Conservation (phyloP, 2,888 invertebrate genomes). For the Thecocarcelia acutangulata region DNA sequence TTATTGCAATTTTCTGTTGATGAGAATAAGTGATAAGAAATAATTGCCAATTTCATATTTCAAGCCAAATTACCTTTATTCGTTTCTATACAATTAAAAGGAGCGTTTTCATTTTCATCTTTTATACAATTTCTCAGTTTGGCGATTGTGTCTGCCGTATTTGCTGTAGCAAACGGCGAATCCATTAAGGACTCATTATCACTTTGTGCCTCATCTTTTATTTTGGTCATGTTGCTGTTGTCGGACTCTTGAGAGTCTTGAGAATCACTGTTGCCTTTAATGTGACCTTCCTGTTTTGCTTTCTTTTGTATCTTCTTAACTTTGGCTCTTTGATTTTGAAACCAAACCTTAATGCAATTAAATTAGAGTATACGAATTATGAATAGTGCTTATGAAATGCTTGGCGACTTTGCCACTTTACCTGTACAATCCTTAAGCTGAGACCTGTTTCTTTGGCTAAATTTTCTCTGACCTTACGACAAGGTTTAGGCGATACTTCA, state of each 20-base stretch:
- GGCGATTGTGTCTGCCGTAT: constrained; percentile 54
- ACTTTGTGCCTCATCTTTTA: constrained; percentile 85
- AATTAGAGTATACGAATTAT: constrained; percentile 15
- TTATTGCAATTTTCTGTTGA: constrained; percentile 80
- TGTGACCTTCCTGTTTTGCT: constrained; percentile 83
- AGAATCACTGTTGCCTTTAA: constrained; percentile 80
- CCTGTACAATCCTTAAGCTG: constrained; percentile 92
- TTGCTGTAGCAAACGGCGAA: constrained; percentile 75
- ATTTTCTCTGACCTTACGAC: constrained; percentile 90
- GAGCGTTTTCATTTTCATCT: constrained; percentile 80
- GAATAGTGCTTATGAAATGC: not conserved
- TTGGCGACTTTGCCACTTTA: constrained; percentile 75
- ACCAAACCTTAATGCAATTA: constrained; percentile 83
- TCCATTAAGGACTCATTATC: constrained; percentile 81
- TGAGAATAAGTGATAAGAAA: not conserved
- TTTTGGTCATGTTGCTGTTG: constrained; percentile 83
- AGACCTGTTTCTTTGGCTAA: constrained; percentile 92
- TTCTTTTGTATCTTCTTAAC: constrained; percentile 87
- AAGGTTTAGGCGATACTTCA: constrained; percentile 92
- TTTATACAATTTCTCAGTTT: constrained; percentile 74
- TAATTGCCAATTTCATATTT: not conserved
- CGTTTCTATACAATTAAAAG: constrained; percentile 79
- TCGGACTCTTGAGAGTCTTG: constrained; percentile 82
- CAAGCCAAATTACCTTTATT: constrained; percentile 77
- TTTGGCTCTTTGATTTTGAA: constrained; percentile 86